Conservation (phyloP, 2,113 vertebrate genomes). For the Chaenocephalus aceratus region DNA sequence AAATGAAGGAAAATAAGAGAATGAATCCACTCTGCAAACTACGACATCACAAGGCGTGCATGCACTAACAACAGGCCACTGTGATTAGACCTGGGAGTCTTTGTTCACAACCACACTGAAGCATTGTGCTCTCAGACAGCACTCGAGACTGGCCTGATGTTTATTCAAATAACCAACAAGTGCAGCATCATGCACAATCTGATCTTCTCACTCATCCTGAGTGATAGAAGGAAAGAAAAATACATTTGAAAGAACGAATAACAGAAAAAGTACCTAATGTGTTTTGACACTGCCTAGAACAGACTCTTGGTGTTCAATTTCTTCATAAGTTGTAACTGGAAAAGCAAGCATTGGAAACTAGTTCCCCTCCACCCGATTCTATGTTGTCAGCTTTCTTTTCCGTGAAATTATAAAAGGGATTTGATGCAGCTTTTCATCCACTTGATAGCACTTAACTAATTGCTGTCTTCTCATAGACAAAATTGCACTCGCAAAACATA, state of each 20-base stretch:
- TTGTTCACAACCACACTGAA: slow-evolving; percentile 75
- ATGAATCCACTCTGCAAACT: slow-evolving; percentile 59
- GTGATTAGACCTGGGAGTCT: slow-evolving; percentile 71
- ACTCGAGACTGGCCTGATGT: slow-evolving; percentile 74
- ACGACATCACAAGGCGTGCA: slow-evolving; percentile 60
- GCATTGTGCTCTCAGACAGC: slow-evolving; percentile 77
- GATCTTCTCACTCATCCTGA: slow-evolving; percentile 40
- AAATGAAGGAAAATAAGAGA: slow-evolving; percentile 17
- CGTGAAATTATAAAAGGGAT: slow-evolving; percentile 79
- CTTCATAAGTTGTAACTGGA: slow-evolving; percentile 64
- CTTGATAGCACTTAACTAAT: slow-evolving; percentile 85
- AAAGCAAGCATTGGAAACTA: slow-evolving; percentile 74
- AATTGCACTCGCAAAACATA: slow-evolving; percentile 62
- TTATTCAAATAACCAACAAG: slow-evolving; percentile 74
- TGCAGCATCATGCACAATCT: slow-evolving; percentile 59
- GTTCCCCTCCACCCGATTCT: slow-evolving; percentile 70
- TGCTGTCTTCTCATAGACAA: slow-evolving; percentile 73
- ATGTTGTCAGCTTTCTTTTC: slow-evolving; percentile 80
- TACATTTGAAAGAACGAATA: not conserved
- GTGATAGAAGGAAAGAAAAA: slow-evolving; percentile 4
- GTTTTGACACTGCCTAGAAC: slow-evolving; percentile 34
- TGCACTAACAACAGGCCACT: slow-evolving; percentile 60
- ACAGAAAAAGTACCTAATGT: not conserved
- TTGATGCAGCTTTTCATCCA: slow-evolving; percentile 84
- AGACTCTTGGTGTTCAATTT: slow-evolving; percentile 64